Evolutionary conservation across 2,888 invertebrate genomes (phyloP).

Genomic region (Xestia c-nigrum): DNA sequence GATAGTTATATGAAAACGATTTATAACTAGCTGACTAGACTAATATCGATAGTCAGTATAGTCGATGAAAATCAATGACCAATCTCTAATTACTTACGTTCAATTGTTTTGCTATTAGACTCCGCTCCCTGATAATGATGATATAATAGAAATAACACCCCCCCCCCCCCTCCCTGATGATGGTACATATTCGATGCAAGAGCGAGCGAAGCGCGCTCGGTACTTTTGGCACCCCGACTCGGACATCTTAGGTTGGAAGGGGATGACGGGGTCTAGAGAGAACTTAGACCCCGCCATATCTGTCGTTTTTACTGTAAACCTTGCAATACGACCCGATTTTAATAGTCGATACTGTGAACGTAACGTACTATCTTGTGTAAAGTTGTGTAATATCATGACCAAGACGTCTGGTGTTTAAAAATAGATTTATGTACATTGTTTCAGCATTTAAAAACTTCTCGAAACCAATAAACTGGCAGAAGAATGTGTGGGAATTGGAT

Average conservation of each 20-base stretch:
- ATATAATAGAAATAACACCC: too few species aligned
- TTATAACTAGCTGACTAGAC: too few species aligned
- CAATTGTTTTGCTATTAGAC: too few species aligned
- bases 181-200: not conserved
- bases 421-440: slow-evolving; percentile 6
- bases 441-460: slow-evolving; percentile 54
- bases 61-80: too few species aligned
- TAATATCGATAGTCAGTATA: too few species aligned
- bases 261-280: not conserved
- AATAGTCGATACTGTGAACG: not conserved
- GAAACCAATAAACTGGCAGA: slow-evolving; percentile 56
- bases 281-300: not conserved
- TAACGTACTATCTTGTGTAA: not conserved
- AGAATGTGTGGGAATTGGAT: slow-evolving; percentile 40
- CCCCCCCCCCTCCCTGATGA: too few species aligned
- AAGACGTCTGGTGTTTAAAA: not conserved
- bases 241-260: not conserved
- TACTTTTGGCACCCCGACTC: not conserved
- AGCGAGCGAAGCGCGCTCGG: not conserved
- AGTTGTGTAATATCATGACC: not conserved
- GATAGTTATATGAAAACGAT: too few species aligned
- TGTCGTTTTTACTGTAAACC: not conserved
- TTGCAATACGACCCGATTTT: not conserved
- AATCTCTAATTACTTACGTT: too few species aligned
- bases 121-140: too few species aligned